phyloP scores from a whole-genome alignment of 37 sponge, comb jelly and placozoan genomes.

The Hexactinellida sp. region DNA sequence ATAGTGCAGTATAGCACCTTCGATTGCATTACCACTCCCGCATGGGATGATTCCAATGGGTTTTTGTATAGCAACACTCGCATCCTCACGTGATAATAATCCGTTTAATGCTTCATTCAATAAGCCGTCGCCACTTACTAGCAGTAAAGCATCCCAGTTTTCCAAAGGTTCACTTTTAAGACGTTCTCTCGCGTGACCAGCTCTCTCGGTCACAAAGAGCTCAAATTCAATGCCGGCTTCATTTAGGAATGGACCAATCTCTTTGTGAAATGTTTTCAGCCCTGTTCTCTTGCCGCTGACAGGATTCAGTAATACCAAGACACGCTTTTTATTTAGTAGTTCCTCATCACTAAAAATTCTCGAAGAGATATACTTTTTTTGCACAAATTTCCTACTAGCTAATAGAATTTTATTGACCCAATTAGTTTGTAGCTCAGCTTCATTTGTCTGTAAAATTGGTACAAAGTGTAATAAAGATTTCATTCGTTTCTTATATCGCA shows the following conservation, averaged over 20 bases:
- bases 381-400: not conserved
- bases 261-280: not conserved
- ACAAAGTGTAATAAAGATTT: not conserved
- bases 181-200: not conserved
- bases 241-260: not conserved
- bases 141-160: not conserved
- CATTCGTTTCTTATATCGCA: not conserved
- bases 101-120: not conserved
- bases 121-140: not conserved
- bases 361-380: not conserved
- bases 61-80: not conserved
- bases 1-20: not conserved
- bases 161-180: not conserved
- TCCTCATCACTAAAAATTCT: not conserved
- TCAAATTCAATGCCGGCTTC: not conserved
- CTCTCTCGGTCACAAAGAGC: not conserved
- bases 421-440: not conserved
- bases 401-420: not conserved
- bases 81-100: not conserved
- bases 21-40: not conserved
- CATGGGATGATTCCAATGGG: not conserved
- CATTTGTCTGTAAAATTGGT: not conserved
- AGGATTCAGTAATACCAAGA: not conserved
- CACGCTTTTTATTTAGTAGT: not conserved
- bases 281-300: not conserved